Percentiles rank a stretch among this genome's conserved stretches.
These are phyloP conservation scores for Nephrocerus scutellatus DNA, from an alignment of 2,888 invertebrate species.

Conservation along the genomic window DNA sequence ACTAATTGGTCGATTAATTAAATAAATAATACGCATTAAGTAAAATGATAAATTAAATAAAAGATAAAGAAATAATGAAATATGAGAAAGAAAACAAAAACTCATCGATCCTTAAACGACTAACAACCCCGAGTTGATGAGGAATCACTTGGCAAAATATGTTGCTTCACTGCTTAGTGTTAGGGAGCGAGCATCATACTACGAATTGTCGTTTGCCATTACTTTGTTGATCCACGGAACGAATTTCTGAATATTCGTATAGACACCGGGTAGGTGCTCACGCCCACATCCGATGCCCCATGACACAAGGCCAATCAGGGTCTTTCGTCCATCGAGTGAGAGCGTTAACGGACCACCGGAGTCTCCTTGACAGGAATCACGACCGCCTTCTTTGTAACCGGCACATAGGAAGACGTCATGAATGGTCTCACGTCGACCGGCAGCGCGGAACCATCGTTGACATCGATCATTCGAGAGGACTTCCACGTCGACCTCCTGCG, in stretches of 20 bases:
- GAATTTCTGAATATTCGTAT: constrained; percentile 87
- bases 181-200: constrained; percentile 17
- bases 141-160: constrained; percentile 34
- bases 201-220: constrained; percentile 51
- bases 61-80: constrained; percentile 24
- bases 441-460: constrained; percentile 87
- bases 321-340: constrained; percentile 76
- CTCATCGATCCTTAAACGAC: constrained; percentile 29
- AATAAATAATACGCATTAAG: constrained; percentile 11
- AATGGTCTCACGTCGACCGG: constrained; percentile 83
- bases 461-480: constrained; percentile 85
- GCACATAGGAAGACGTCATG: constrained; percentile 90
- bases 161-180: constrained; percentile 5
- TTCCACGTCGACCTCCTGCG: constrained; percentile 73
- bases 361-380: constrained; percentile 67
- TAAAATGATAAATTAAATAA: constrained; percentile 3
- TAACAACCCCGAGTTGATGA: constrained; percentile 42
- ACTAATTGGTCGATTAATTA: constrained; percentile 1
- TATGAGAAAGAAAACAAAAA: constrained; percentile 11
- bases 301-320: constrained; percentile 77
- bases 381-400: constrained; percentile 80
- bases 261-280: constrained; percentile 83
- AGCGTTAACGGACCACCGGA: constrained; percentile 86
- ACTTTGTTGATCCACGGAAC: constrained; percentile 87
- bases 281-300: constrained; percentile 91